phyloP scores from a whole-genome alignment of 2,113 vertebrate species.

The Calyptommatus sinebrachiatus region DNA sequence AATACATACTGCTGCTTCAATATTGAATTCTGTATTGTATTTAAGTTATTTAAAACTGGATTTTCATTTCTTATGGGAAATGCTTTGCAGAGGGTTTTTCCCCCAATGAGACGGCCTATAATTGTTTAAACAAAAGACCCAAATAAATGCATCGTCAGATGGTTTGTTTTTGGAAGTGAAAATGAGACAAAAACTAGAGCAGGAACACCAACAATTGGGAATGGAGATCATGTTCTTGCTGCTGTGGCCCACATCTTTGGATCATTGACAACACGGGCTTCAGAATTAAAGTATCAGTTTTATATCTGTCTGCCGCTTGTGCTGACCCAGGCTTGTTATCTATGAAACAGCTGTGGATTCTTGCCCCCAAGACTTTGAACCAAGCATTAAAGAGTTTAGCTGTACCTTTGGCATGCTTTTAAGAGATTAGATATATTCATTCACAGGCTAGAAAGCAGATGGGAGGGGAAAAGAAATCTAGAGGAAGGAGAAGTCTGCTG shows the following conservation, averaged over 20 bases:
- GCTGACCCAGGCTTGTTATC: constrained; percentile 23
- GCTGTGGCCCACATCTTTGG: not conserved
- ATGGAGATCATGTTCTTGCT: not conserved
- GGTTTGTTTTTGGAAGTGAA: not conserved
- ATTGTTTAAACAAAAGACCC: not conserved
- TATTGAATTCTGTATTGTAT: no score
- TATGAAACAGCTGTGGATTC: constrained; percentile 56
- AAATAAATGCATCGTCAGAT: not conserved
- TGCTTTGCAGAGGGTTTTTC: not conserved
- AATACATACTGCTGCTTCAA: no score
- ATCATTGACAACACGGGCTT: not conserved
- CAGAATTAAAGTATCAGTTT: constrained; percentile 22
- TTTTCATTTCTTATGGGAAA: not conserved
- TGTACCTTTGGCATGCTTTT: constrained; percentile 38
- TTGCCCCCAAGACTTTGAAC: constrained; percentile 33
- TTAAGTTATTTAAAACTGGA: not conserved
- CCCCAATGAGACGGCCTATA: not conserved
- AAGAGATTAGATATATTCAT: constrained; percentile 16
- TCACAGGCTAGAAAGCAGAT: constrained; percentile 5
- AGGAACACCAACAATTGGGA: not conserved
- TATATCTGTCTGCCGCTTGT: constrained; percentile 25
- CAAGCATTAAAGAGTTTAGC: not conserved
- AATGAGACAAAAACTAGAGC: not conserved
- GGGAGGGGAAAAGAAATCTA: not conserved
- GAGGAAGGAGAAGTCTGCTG: constrained; percentile 36